Conservation (phyloP, 1,140 invertebrate species). For the Nasonia vitripennis region DNA sequence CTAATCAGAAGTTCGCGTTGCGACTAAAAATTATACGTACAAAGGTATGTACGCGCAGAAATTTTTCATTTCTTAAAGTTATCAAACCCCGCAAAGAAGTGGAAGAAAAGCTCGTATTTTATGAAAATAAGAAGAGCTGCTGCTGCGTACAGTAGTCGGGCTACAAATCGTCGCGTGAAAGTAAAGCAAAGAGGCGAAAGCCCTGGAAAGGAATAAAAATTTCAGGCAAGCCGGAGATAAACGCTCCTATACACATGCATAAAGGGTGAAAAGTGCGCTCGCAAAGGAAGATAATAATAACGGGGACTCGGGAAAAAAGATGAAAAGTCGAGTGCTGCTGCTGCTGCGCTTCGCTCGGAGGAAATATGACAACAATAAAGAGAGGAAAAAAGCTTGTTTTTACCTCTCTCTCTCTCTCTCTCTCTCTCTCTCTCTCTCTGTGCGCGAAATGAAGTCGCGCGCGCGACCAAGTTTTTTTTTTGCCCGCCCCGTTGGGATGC, state of each 20-base stretch:
- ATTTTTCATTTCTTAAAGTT: neutral
- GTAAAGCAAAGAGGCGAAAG: constrained; percentile 3
- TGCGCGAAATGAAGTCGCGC: neutral
- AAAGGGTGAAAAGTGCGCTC: constrained; percentile 26
- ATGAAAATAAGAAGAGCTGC: neutral
- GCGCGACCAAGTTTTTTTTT: neutral
- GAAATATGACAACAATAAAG: constrained; percentile 6
- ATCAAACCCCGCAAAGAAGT: neutral
- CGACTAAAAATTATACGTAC: neutral
- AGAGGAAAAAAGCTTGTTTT: neutral
- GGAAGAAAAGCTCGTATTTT: neutral
- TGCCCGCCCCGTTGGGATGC: neutral
- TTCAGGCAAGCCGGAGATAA: constrained; percentile 21
- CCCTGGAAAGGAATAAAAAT: constrained; percentile 33
- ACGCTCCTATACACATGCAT: constrained; percentile 7
- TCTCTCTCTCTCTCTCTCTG: no score
- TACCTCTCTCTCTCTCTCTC: neutral
- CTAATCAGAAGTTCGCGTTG: neutral
- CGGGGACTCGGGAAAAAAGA: neutral
- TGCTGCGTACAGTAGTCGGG: neutral
- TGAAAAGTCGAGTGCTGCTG: constrained; percentile 30
- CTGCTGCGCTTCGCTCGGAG: neutral
- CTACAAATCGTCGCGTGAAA: neutral
- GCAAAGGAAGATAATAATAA: constrained; percentile 37
- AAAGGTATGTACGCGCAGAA: neutral